Conservation (phyloP, 2,888 invertebrate species). For the Scotopteryx bipunctaria region DNA sequence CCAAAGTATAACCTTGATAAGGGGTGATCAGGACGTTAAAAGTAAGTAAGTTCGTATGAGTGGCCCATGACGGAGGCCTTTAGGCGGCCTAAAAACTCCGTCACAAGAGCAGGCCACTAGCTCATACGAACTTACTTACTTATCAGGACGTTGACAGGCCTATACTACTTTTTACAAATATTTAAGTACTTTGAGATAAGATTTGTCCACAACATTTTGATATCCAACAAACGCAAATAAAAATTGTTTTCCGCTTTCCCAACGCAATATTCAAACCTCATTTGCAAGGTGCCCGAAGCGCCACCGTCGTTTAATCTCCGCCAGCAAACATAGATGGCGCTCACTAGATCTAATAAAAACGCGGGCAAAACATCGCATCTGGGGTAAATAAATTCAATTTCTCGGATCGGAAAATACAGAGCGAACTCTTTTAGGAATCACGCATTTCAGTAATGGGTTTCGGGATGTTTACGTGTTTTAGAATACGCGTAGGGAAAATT, state of each 20-base stretch:
- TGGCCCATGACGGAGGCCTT: no score
- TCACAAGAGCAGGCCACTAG: no score
- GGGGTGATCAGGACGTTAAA: no score
- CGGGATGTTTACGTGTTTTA: conserved; percentile 11
- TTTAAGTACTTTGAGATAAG: no score
- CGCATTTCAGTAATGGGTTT: conserved; percentile 33
- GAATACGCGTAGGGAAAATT: neutral
- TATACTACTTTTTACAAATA: no score
- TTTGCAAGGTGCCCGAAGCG: conserved; percentile 22
- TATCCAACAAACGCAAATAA: neutral
- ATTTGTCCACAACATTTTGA: neutral
- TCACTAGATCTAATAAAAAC: conserved; percentile 55
- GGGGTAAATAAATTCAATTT: conserved; percentile 51
- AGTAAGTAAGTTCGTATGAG: no score
- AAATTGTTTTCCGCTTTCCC: conserved; percentile 24
- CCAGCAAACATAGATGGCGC: conserved; percentile 59
- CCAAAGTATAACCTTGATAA: no score
- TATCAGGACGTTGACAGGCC: no score
- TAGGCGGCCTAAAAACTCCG: no score
- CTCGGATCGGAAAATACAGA: conserved; percentile 44
- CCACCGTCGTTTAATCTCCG: conserved; percentile 50
- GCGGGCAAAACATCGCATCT: conserved; percentile 33
- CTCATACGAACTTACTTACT: no score
- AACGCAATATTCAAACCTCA: conserved; percentile 32
- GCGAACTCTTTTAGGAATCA: conserved; percentile 36